Percentiles rank a stretch among this genome's conserved stretches.
Evolutionary conservation across 2,797 vertebrate genomes (phyloP).

Genomic region (Leptodactylus fallax): DNA sequence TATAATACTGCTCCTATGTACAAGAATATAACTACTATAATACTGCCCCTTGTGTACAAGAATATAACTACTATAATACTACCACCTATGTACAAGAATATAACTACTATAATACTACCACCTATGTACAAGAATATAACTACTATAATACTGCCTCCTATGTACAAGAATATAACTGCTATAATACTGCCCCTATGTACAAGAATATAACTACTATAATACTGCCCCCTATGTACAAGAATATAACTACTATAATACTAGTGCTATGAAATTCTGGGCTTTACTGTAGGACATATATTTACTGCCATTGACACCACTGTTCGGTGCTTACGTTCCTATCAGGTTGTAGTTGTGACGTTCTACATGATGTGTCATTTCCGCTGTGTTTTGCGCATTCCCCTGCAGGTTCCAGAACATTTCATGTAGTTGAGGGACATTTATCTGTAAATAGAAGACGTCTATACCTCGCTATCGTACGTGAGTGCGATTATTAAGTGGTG

Average conservation of each 20-base stretch:
- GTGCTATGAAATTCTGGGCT: too few species aligned
- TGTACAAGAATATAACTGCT: background rate
- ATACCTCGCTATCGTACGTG: background rate
- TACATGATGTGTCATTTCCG: conserved; percentile 8
- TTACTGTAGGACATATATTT: background rate
- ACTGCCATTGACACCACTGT: background rate
- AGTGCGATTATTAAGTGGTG: conserved; percentile 8
- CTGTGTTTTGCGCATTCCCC: background rate
- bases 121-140: background rate
- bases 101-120: conserved; percentile 11
- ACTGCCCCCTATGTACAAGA: background rate
- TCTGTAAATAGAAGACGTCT: conserved; percentile 23
- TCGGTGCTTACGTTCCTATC: background rate
- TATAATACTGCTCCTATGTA: too few species aligned
- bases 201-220: too few species aligned
- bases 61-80: conserved; percentile 12
- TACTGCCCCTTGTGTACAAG: background rate
- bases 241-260: background rate
- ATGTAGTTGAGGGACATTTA: background rate
- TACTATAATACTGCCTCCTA: conserved; percentile 5
- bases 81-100: background rate
- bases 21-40: too few species aligned
- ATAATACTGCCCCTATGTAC: background rate
- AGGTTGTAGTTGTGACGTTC: background rate
- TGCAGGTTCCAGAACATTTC: background rate